These are phyloP conservation scores for Irena cyanogastra DNA, from an alignment of 2,113 vertebrate species.

Conservation along the genomic window DNA sequence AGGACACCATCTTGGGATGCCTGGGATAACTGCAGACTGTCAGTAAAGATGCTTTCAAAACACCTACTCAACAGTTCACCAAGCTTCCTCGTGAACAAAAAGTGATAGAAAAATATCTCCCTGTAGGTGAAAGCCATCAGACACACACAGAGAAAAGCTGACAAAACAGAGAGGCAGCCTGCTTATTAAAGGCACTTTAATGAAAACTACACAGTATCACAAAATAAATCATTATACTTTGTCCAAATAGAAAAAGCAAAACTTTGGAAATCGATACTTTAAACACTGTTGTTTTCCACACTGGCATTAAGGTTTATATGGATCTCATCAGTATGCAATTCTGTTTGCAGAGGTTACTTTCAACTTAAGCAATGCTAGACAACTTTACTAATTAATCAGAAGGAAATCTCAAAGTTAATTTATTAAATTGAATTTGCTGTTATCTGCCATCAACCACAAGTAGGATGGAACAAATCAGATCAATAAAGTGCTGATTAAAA, in stretches of 20 bases:
- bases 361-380: background rate
- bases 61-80: background rate
- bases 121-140: background rate
- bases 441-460: background rate
- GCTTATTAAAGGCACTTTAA: slow-evolving; percentile 18
- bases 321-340: background rate
- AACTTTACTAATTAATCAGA: background rate
- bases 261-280: background rate
- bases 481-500: background rate
- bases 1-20: background rate
- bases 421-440: background rate
- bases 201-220: background rate
- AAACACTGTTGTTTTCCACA: background rate
- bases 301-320: background rate
- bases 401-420: background rate
- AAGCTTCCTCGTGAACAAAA: background rate
- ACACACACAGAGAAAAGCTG: background rate
- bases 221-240: background rate
- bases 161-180: background rate
- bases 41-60: background rate
- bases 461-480: background rate
- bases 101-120: background rate
- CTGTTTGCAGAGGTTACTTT: background rate
- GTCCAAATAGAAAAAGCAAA: background rate
- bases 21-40: background rate